Percentiles rank a stretch among this genome's conserved stretches.
These are phyloP conservation scores for Graptemys geographica DNA, from an alignment of 2,797 vertebrate genomes.

Conservation along the genomic window DNA sequence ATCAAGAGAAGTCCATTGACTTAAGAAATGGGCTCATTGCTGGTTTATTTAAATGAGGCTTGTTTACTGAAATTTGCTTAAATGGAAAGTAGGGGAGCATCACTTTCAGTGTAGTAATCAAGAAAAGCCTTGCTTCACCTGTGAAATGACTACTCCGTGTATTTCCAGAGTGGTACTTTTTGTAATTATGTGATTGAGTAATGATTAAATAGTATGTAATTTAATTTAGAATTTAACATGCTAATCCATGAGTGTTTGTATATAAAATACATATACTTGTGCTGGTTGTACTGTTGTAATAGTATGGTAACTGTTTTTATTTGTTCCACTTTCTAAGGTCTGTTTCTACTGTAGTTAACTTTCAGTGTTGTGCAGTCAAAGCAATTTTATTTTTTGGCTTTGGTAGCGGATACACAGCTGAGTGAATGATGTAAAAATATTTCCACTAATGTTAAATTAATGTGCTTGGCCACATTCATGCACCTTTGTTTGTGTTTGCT, in stretches of 20 bases:
- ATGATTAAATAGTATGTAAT: not conserved
- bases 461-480: not conserved
- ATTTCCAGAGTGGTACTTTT: not conserved
- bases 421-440: not conserved
- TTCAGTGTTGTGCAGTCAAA: not conserved
- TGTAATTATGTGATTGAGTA: not conserved
- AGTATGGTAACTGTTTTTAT: not conserved
- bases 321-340: not conserved
- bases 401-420: not conserved
- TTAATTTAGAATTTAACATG: not conserved
- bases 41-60: not conserved
- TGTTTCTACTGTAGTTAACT: not conserved
- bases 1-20: not conserved
- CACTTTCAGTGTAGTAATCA: not conserved
- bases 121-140: not conserved
- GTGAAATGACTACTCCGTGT: rapidly evolving
- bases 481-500: not conserved
- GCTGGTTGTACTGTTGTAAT: not conserved
- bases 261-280: not conserved
- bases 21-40: not conserved
- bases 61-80: not conserved
- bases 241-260: not conserved
- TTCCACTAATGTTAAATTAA: not conserved
- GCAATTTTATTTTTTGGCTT: not conserved
- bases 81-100: not conserved